Evolutionary conservation across 2,113 vertebrate genomes (phyloP).

Genomic region (Aleadryas rufinucha): DNA sequence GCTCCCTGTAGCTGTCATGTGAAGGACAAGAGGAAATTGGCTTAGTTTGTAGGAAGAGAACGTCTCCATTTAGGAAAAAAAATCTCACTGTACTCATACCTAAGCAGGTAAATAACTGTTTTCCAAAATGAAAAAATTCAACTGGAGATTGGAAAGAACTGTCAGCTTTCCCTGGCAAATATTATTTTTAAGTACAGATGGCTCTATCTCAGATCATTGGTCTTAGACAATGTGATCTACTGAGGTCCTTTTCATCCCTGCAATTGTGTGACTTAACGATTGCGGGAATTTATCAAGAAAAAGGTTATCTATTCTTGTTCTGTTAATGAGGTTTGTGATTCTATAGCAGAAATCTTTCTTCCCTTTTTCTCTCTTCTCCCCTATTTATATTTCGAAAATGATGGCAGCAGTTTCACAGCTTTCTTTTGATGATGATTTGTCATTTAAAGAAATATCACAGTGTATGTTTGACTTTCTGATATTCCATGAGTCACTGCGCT

Average conservation of each 20-base stretch:
- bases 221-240: background rate
- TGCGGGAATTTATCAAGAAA: background rate
- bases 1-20: background rate
- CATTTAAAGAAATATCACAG: background rate
- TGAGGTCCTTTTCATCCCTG: background rate
- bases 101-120: background rate
- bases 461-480: background rate
- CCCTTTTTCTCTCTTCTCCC: background rate
- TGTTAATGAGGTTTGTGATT: background rate
- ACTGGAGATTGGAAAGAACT: background rate
- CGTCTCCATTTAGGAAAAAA: background rate
- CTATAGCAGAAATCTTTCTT: background rate
- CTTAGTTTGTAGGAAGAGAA: background rate
- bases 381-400: background rate
- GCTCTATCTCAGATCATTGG: background rate
- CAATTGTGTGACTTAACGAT: background rate
- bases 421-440: background rate
- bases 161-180: background rate
- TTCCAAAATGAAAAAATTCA: background rate
- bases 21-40: background rate
- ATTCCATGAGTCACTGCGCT: background rate
- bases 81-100: background rate
- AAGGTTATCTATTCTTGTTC: background rate
- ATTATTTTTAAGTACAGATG: background rate
- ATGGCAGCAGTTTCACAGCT: background rate